These are phyloP conservation scores for Lamellibrachia columna DNA, from an alignment of 2,888 invertebrate species.

Conservation along the genomic window DNA sequence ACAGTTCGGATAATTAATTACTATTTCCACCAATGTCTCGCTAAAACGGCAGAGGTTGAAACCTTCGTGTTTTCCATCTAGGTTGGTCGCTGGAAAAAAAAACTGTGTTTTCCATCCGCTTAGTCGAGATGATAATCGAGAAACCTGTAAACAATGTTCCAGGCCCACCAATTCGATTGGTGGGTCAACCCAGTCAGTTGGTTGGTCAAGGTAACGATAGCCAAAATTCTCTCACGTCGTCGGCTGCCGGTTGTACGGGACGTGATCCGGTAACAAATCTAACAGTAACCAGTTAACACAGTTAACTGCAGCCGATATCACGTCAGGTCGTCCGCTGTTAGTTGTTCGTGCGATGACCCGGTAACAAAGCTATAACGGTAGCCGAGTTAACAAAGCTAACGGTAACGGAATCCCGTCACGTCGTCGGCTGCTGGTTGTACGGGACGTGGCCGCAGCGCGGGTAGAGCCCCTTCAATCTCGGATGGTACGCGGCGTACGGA, in stretches of 20 bases:
- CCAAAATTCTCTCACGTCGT: conserved; percentile 22
- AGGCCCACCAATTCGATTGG: neutral
- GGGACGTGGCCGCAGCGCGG: conserved; percentile 48
- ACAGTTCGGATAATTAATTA: neutral
- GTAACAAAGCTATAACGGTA: neutral
- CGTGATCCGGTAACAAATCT: conserved; percentile 32
- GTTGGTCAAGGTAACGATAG: neutral
- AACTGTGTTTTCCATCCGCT: neutral
- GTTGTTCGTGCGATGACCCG: neutral
- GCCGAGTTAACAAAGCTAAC: neutral
- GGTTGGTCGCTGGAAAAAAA: neutral
- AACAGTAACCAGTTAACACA: neutral
- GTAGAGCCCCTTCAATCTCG: conserved; percentile 56
- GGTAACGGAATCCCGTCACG: neutral
- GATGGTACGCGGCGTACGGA: conserved; percentile 47
- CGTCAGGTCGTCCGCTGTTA: too few relatives aligned
- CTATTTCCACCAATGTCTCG: neutral
- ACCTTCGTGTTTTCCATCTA: neutral
- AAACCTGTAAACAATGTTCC: neutral
- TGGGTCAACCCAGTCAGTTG: neutral
- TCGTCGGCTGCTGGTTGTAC: conserved; percentile 45
- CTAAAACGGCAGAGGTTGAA: neutral
- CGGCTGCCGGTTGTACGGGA: conserved; percentile 48
- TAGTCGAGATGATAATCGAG: neutral
- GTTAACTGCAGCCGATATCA: neutral